These are phyloP conservation scores for Leptarthrus brevirostris DNA, from an alignment of 2,888 invertebrate species.

Conservation along the genomic window DNA sequence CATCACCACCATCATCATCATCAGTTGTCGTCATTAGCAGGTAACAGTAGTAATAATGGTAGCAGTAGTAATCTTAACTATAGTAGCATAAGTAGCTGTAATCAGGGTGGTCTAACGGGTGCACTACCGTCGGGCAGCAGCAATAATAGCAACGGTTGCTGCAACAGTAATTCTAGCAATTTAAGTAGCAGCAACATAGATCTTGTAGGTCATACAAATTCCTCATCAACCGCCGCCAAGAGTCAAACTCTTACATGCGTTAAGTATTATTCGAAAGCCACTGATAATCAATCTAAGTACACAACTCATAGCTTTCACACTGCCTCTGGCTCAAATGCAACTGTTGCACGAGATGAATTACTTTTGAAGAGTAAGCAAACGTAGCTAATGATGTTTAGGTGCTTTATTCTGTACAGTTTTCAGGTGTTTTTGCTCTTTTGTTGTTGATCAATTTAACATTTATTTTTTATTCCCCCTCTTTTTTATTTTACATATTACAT, in stretches of 20 bases:
- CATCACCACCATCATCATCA: constrained; percentile 54
- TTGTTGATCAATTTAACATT: no score
- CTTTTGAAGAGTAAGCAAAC: constrained; percentile 35
- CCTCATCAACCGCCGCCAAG: constrained; percentile 13
- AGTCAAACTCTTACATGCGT: constrained; percentile 44
- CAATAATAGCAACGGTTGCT: constrained; percentile 38
- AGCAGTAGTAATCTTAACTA: constrained; percentile 42
- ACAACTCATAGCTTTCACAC: constrained; percentile 48
- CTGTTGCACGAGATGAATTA: constrained; percentile 21
- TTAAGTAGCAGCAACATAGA: constrained; percentile 34
- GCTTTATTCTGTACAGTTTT: constrained; percentile 23
- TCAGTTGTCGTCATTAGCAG: constrained; percentile 22
- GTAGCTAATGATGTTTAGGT: constrained; percentile 46
- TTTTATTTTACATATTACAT: no score
- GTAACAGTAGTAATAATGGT: constrained; percentile 47
- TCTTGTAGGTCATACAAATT: constrained; percentile 22
- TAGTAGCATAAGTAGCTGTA: constrained; percentile 43
- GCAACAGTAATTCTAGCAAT: constrained; percentile 40
- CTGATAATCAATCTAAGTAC: constrained; percentile 44
- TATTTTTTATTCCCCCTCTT: no score
- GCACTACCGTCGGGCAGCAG: constrained; percentile 17
- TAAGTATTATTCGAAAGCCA: constrained; percentile 41
- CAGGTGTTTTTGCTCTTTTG: background rate
- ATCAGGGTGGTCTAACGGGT: constrained; percentile 42
- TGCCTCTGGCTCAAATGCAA: constrained; percentile 33